Percentiles rank a stretch among this genome's conserved stretches.
Evolutionary conservation across 2,113 vertebrate species (phyloP).

Genomic region (Piprites chloris): DNA sequence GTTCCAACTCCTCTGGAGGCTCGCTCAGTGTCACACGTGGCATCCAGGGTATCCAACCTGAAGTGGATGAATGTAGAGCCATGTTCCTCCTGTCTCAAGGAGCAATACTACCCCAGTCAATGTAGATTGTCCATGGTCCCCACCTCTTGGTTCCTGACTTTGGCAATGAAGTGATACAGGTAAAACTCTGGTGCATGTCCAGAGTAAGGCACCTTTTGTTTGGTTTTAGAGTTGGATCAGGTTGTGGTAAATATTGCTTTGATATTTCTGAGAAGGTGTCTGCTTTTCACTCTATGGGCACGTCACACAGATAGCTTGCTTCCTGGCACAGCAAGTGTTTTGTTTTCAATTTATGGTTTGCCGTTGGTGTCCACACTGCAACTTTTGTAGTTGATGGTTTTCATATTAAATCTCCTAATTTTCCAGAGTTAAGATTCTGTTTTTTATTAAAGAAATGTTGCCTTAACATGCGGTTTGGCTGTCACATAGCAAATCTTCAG

Average conservation of each 20-base stretch:
- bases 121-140: neutral
- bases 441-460: neutral
- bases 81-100: fast-evolving
- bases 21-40: fast-evolving
- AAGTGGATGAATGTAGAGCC: neutral
- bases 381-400: neutral
- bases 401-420: neutral
- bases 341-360: neutral
- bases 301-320: neutral
- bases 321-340: neutral
- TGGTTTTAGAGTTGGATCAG: neutral
- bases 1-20: neutral
- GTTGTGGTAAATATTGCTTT: neutral
- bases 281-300: neutral
- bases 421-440: neutral
- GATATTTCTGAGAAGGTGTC: neutral
- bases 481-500: neutral
- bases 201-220: fast-evolving
- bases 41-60: fast-evolving
- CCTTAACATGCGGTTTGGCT: neutral
- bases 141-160: neutral
- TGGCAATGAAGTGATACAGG: neutral
- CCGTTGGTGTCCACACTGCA: neutral
- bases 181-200: neutral
- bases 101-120: neutral